Percentiles rank a stretch among this genome's conserved stretches.
Conservation (phyloP, 2,888 invertebrate species). For the Pteria penguin region DNA sequence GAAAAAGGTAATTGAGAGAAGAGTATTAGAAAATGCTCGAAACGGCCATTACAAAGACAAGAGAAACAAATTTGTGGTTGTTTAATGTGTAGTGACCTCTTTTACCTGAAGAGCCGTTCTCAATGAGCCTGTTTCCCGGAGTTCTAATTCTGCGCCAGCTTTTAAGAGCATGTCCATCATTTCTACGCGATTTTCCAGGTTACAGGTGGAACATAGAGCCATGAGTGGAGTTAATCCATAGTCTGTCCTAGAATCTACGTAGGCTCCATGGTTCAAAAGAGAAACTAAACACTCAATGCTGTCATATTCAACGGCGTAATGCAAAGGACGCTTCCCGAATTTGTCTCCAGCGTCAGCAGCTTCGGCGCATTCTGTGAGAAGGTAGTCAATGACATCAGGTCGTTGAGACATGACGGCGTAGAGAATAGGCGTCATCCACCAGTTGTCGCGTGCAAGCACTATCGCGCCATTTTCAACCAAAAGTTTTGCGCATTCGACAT, state of each 20-base stretch:
- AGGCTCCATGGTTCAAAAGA: slow-evolving; percentile 60
- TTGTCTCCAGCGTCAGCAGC: slow-evolving; percentile 60
- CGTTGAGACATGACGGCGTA: slow-evolving; percentile 62
- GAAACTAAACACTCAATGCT: slow-evolving; percentile 57
- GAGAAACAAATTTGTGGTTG: too few species aligned
- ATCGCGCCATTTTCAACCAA: slow-evolving; percentile 66
- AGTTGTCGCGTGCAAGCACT: slow-evolving; percentile 66
- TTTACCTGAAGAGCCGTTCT: slow-evolving; percentile 69
- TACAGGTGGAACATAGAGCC: slow-evolving; percentile 52
- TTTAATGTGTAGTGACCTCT: neutral
- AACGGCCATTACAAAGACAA: too few species aligned
- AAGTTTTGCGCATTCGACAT: slow-evolving; percentile 62
- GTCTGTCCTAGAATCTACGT: slow-evolving; percentile 59
- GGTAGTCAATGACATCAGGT: slow-evolving; percentile 63
- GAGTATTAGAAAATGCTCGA: too few species aligned
- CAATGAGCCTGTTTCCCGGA: slow-evolving; percentile 59
- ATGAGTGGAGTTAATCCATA: slow-evolving; percentile 69
- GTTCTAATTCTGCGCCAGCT: slow-evolving; percentile 58
- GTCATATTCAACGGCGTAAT: slow-evolving; percentile 65
- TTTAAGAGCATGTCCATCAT: slow-evolving; percentile 58
- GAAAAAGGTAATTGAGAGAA: too few species aligned
- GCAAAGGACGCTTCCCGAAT: slow-evolving; percentile 65
- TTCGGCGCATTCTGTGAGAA: slow-evolving; percentile 49
- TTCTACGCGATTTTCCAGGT: slow-evolving; percentile 39
- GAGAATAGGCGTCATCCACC: slow-evolving; percentile 75